Base-by-base conservation (phyloP, 2,113 vertebrate species). In the Cavia porcellus region DNA sequence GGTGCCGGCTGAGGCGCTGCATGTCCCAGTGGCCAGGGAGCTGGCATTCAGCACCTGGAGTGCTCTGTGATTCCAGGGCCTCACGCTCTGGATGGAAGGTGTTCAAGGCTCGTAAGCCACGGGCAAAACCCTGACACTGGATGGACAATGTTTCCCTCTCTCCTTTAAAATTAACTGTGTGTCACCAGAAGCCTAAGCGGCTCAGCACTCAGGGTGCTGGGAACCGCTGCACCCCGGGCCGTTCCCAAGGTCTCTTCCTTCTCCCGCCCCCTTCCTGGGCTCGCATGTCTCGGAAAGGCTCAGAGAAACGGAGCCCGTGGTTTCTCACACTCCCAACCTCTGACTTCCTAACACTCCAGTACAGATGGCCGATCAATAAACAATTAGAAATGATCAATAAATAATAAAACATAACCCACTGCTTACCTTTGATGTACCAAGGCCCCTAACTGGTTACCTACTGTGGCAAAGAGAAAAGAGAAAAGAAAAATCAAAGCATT, bases 401-500 rank as follows among this genome's bases (percentile, higher is more conserved):
- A 99, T 99, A 99, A 99, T 99, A 99, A 99, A 99, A 99, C 98
- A 98, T 98, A 99, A 99, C 98, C 99, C 98, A 98, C 98, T 98
- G 98, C 99, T 99, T 99, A 99, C 99, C 99, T 99, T 99, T 99
- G 99, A 99, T 99, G 99, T 99, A 99, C 99, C 99, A 99, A 99
- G 98, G 99, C 99, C 98, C 99, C 99, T 97, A 99, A 99, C 98
- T 99, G 99, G 99, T 99, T 99, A 98, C 99, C 99, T 98, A 99
- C 99, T 99, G 98, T 97, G 99, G 98, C 98, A 98, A 97, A 98
- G 98, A 99, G 97, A 96, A 96, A 97, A 98, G 96, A 98, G 97
- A 97, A 97, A 92, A 98, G 98, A 97, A 99, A 98, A 98, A 98
- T 98, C 98, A 98, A 98, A 99, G 98, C 98, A 98, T 98, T 99